These are phyloP conservation scores for Lasioglossum villosulum DNA, from an alignment of 2,888 invertebrate species.

Conservation along the genomic window DNA sequence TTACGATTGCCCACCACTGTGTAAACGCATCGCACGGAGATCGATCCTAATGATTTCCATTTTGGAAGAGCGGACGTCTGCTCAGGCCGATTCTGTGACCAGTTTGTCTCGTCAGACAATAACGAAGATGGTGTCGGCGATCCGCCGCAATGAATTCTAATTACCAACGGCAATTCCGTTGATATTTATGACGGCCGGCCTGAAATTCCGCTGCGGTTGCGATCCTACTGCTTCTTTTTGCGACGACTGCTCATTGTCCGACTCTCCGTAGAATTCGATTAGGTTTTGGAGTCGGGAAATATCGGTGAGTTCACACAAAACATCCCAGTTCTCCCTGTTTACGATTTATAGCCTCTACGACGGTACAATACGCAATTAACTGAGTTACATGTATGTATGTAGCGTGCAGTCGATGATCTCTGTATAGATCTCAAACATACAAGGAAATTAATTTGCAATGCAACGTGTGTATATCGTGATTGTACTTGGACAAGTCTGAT, in stretches of 20 bases:
- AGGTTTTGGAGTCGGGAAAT: not conserved
- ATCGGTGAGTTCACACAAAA: not conserved
- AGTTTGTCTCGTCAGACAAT: constrained; percentile 58
- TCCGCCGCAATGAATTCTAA: constrained; percentile 60
- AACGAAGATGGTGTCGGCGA: constrained; percentile 44
- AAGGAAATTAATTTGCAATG: not conserved
- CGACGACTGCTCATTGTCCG: not conserved
- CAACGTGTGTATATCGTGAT: not conserved
- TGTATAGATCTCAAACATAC: not conserved
- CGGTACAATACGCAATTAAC: not conserved
- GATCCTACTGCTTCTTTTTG: constrained; percentile 1
- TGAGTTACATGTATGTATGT: not conserved
- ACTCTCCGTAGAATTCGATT: constrained; percentile 5
- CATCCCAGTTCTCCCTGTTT: not conserved
- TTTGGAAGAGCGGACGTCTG: constrained; percentile 44
- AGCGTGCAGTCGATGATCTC: not conserved
- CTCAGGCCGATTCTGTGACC: constrained; percentile 30
- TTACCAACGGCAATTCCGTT: constrained; percentile 38
- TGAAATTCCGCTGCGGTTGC: constrained; percentile 23
- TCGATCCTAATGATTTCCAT: constrained; percentile 60
- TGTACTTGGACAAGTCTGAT: not conserved
- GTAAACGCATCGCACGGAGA: constrained; percentile 54
- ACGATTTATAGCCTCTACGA: not conserved
- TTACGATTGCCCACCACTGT: constrained; percentile 43
- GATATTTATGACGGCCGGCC: constrained; percentile 44